Conservation (phyloP, 1,140 invertebrate species). For the Kradibia gibbosae region DNA sequence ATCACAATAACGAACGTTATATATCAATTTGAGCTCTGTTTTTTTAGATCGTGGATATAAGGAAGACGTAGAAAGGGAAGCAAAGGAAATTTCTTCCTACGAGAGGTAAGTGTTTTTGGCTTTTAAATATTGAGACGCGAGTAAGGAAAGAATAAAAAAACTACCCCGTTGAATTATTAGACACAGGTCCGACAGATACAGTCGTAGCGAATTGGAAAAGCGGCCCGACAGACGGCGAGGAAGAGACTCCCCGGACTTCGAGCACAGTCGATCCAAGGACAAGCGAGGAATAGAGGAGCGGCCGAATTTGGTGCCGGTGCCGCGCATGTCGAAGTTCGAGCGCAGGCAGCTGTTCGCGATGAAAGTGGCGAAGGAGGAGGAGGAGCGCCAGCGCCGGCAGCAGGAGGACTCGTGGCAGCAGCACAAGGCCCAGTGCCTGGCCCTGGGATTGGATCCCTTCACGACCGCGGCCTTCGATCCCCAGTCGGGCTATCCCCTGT, state of each 20-base stretch:
- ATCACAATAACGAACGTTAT: too few relatives aligned
- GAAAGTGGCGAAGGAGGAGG: conserved; percentile 81
- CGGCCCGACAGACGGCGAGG: conserved; percentile 65
- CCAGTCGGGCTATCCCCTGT: conserved; percentile 74
- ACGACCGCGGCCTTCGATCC: conserved; percentile 74
- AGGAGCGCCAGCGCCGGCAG: conserved; percentile 76
- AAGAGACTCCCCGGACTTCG: conserved; percentile 68
- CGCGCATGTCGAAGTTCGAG: conserved; percentile 79
- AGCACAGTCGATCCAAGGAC: conserved; percentile 63
- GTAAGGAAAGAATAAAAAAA: conserved; percentile 5
- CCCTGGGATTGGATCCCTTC: conserved; percentile 76
- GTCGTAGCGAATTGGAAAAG: conserved; percentile 62
- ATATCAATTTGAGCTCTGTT: neutral
- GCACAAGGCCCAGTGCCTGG: conserved; percentile 77
- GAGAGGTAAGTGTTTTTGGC: conserved; percentile 64
- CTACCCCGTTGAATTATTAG: conserved; percentile 52
- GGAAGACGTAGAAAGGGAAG: conserved; percentile 71
- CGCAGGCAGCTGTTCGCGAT: conserved; percentile 84
- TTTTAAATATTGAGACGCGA: neutral
- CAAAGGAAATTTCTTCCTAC: conserved; percentile 66
- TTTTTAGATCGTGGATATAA: conserved; percentile 72
- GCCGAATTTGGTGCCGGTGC: conserved; percentile 65
- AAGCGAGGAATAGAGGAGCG: conserved; percentile 65
- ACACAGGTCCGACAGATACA: conserved; percentile 63
- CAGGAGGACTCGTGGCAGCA: conserved; percentile 78